These are phyloP conservation scores for Pitta sordida DNA, from an alignment of 2,113 vertebrate species.

Conservation along the genomic window DNA sequence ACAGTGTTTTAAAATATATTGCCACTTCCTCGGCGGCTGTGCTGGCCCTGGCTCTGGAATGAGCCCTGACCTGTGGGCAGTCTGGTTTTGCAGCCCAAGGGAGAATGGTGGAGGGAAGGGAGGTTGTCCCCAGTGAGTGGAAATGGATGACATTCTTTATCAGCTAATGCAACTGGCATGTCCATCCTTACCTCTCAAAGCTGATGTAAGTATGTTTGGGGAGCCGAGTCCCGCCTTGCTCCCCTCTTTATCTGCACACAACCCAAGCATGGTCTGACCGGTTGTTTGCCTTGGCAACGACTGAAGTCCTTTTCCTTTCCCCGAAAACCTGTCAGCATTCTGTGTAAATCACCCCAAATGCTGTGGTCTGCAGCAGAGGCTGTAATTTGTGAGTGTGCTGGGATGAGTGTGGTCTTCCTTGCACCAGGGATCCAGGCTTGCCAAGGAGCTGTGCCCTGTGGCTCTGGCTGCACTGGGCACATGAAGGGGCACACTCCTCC, in stretches of 20 bases:
- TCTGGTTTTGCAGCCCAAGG: constrained; percentile 39
- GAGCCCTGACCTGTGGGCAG: constrained; percentile 32
- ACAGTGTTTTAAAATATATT: not conserved
- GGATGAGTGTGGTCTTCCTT: not conserved
- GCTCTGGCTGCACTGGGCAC: not conserved
- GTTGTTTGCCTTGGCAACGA: constrained; percentile 31
- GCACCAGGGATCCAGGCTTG: not conserved
- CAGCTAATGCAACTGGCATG: not conserved
- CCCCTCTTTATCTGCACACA: not conserved
- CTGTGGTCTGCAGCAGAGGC: not conserved
- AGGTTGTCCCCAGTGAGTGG: not conserved
- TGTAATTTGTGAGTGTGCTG: constrained; percentile 5
- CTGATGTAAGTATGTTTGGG: not conserved
- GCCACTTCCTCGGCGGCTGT: constrained; percentile 9
- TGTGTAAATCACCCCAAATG: not conserved
- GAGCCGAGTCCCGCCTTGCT: not conserved
- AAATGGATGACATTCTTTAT: not conserved
- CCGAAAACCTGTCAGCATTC: constrained; percentile 15
- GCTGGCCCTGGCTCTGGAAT: constrained; percentile 31
- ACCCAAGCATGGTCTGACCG: not conserved
- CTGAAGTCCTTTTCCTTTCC: not conserved
- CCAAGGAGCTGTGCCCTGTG: not conserved
- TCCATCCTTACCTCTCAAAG: not conserved
- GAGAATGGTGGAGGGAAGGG: not conserved
- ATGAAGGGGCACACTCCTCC: not conserved